These are phyloP conservation scores for Psephotus haematonotus DNA, from an alignment of 2,113 vertebrate species.

Conservation along the genomic window DNA sequence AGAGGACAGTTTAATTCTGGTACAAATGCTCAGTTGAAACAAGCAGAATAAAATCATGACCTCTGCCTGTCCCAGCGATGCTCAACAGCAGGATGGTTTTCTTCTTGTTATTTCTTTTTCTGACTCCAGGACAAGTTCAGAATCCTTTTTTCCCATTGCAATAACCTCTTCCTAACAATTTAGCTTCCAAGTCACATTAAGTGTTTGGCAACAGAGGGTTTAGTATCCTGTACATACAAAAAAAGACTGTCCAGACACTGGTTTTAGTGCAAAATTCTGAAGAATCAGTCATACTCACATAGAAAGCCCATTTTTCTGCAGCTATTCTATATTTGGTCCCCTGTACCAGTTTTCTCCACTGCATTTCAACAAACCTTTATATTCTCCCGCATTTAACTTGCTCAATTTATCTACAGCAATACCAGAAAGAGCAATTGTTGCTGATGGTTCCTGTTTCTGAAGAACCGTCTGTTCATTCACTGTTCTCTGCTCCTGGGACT, in stretches of 20 bases:
- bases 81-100: accelerated
- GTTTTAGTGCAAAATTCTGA: neutral
- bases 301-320: accelerated
- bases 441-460: neutral
- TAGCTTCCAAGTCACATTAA: no score
- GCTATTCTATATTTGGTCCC: neutral
- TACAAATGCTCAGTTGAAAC: neutral
- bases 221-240: neutral
- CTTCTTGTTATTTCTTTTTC: neutral
- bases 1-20: neutral
- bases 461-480: neutral
- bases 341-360: neutral
- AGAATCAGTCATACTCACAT: neutral
- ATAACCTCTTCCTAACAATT: neutral
- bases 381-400: neutral
- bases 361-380: neutral
- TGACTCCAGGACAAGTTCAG: neutral
- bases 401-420: neutral
- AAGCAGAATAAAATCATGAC: neutral
- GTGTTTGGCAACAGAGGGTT: neutral
- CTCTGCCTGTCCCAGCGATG: accelerated
- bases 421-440: neutral
- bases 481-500: accelerated
- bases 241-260: neutral
- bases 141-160: neutral